Evolutionary conservation across 2,113 vertebrate genomes (phyloP).

Genomic region (Australoheros scitulus): DNA sequence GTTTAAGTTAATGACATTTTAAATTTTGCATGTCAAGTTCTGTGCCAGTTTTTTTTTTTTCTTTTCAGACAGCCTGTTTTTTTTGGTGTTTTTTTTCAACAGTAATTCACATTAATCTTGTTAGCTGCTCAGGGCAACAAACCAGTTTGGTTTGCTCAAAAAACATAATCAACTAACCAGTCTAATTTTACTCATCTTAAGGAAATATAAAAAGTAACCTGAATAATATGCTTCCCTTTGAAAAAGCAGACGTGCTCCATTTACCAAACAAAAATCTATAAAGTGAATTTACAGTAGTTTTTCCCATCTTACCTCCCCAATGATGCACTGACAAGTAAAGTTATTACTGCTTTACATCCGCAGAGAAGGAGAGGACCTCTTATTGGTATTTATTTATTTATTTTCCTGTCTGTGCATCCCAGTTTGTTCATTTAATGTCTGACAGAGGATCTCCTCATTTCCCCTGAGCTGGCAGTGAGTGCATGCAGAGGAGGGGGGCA

Average conservation of each 20-base stretch:
- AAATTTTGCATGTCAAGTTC: background rate
- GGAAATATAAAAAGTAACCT: background rate
- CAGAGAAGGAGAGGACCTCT: slow-evolving; percentile 17
- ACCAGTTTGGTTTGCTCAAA: background rate
- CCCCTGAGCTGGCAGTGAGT: slow-evolving; percentile 57
- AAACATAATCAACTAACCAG: background rate
- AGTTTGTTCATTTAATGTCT: slow-evolving; percentile 57
- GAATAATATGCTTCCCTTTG: background rate
- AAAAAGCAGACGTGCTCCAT: background rate
- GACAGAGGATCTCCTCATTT: slow-evolving; percentile 50
- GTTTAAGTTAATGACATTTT: background rate
- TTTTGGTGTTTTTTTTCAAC: background rate
- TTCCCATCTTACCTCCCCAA: background rate
- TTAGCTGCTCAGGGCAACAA: background rate
- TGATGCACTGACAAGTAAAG: background rate
- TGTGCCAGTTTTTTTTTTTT: background rate
- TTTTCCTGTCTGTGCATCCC: slow-evolving; percentile 32
- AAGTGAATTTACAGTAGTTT: background rate
- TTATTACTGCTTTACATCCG: slow-evolving; percentile 31
- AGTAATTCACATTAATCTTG: background rate
- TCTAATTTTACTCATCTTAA: background rate
- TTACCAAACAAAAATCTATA: background rate
- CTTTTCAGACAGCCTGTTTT: background rate
- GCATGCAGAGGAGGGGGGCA: slow-evolving; percentile 57
- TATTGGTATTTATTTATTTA: background rate